phyloP scores from a whole-genome alignment of 2,888 invertebrate genomes.

The Sesia bembeciformis region DNA sequence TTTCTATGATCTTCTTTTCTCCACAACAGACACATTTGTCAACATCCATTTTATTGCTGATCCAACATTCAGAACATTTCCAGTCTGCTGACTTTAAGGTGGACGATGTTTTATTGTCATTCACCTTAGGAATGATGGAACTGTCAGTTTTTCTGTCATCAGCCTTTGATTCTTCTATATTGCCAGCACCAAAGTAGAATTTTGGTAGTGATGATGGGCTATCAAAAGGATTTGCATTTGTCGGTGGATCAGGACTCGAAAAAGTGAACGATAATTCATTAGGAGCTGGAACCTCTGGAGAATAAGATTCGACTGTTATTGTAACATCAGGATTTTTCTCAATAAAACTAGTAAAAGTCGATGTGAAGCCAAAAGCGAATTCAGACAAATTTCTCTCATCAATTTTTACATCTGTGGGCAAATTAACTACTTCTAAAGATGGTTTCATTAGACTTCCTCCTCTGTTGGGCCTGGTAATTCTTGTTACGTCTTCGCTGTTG shows the following conservation, averaged over 20 bases:
- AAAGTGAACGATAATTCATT: slow-evolving; percentile 1
- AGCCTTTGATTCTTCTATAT: slow-evolving; percentile 18
- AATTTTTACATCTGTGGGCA: slow-evolving; percentile 42
- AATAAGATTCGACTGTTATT: slow-evolving; percentile 5
- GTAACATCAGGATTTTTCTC: not conserved
- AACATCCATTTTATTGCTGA: slow-evolving; percentile 26
- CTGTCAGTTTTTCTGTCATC: slow-evolving; percentile 11
- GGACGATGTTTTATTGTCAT: slow-evolving; percentile 4
- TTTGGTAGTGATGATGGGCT: slow-evolving; percentile 14
- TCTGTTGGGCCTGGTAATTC: slow-evolving; percentile 27
- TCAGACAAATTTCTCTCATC: slow-evolving; percentile 45
- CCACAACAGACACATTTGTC: slow-evolving; percentile 42
- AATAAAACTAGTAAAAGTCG: not conserved
- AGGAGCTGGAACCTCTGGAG: slow-evolving; percentile 2
- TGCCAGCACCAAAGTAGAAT: slow-evolving; percentile 35
- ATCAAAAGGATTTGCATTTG: slow-evolving; percentile 19
- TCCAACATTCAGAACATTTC: slow-evolving; percentile 37
- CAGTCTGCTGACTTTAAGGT: slow-evolving; percentile 20
- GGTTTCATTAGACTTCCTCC: slow-evolving; percentile 16
- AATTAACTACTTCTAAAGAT: slow-evolving; percentile 22
- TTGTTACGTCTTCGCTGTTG: slow-evolving; percentile 33
- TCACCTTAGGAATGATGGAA: slow-evolving; percentile 8
- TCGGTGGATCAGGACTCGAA: slow-evolving; percentile 5
- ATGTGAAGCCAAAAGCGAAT: slow-evolving; percentile 25
- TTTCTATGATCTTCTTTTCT: too few relatives aligned